Base-by-base conservation (phyloP, 2,888 invertebrate genomes). In the Andrena camellia region DNA sequence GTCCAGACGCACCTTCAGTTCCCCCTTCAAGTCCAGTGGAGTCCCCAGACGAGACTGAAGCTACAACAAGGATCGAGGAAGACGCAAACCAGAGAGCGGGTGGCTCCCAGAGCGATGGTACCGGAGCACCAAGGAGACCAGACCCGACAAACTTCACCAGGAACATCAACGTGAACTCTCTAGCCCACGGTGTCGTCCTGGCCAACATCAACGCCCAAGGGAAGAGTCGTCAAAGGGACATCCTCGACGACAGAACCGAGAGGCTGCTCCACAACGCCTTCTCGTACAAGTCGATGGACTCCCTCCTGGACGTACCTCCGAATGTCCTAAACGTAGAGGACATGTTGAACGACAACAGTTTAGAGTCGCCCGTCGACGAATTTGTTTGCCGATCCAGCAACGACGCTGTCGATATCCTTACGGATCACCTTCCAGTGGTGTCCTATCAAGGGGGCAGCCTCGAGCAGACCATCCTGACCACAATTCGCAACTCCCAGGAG, bases 211-310 rank as follows among this genome's bases (percentile, higher is more conserved):
- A 50, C 29, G 50, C 57, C 0, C 33, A 33, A 0, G 20, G 20
- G 2, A 57, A 42, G 13, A 26, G 5, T 4, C 62, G 20, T 8
- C 50, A 2, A 10, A 20, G 29, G n/a, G 42, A 63, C 13, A 72
- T 81, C 48, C 29, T 63, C 1, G 63, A 72, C 62, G 66, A 71
- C 8, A 29, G 4, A 0, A 73, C 80, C 0, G n/a, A 63, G 0
- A 26, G 26, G 13, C 29, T 8, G 20, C 20, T 79, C 10, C 59
- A 69, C 17, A 23, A 64, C 23, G 68, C 68, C 8, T 68, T 68
- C 17, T 69, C 57, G 1, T 42, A 59, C n/a, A 29, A 35, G 3
- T 26, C 68, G 0, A 31, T 57, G 6, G 59, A 79, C 42, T 29
- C 35, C 2, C 4, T 29, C 2, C 26, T 69, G 20, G 50, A 79